Conservation (phyloP, 2,888 invertebrate genomes). For the Oasisia sp. region DNA sequence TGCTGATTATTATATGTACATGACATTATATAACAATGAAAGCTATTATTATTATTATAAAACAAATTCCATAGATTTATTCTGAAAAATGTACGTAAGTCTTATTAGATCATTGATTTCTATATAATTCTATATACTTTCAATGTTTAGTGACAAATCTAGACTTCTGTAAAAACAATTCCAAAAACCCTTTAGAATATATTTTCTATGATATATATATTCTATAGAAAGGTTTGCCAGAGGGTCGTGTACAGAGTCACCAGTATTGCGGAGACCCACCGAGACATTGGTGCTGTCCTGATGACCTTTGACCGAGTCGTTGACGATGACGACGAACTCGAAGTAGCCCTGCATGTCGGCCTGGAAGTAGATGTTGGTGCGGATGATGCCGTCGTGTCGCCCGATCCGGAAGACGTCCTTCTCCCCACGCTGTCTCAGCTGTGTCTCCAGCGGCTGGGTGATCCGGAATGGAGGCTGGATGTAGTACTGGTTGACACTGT, state of each 20-base stretch:
- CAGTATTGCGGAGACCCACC: slow-evolving; percentile 47
- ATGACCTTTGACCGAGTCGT: slow-evolving; percentile 86
- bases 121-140: too few species aligned
- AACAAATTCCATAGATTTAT: too few species aligned
- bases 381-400: slow-evolving; percentile 69
- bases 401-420: slow-evolving; percentile 52
- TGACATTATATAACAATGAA: too few species aligned
- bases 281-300: slow-evolving; percentile 86
- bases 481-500: slow-evolving; percentile 44
- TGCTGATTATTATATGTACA: too few species aligned
- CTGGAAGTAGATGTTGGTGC: slow-evolving; percentile 93
- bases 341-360: slow-evolving; percentile 97
- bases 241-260: not conserved
- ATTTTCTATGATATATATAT: too few species aligned
- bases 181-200: too few species aligned
- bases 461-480: slow-evolving; percentile 41
- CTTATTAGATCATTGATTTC: too few species aligned
- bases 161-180: too few species aligned
- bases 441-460: slow-evolving; percentile 39
- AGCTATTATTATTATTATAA: too few species aligned
- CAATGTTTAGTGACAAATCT: too few species aligned
- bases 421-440: slow-evolving; percentile 31
- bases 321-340: slow-evolving; percentile 87
- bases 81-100: too few species aligned
- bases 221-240: too few species aligned